phyloP scores from a whole-genome alignment of 2,888 invertebrate species.

The Allophyes oxyacanthae region DNA sequence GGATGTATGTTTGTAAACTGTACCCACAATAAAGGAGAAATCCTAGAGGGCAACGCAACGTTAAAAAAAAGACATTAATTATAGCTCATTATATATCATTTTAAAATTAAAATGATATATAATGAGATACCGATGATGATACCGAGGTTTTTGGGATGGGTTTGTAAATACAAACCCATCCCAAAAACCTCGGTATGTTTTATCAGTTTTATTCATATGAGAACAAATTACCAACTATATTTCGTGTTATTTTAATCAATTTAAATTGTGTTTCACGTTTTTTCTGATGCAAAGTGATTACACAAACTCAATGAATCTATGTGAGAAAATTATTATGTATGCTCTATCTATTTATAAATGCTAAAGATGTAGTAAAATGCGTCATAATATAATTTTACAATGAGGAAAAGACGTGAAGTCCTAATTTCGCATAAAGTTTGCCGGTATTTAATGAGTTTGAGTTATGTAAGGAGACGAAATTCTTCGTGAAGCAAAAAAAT shows the following conservation, averaged over 20 bases:
- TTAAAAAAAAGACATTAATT: no score
- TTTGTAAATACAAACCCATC: no score
- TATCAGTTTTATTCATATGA: no score
- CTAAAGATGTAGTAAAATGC: conserved; percentile 17
- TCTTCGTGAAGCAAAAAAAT: conserved; percentile 2
- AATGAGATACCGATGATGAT: no score
- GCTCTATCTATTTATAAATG: conserved; percentile 34
- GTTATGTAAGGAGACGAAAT: conserved; percentile 20
- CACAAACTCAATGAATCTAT: conserved; percentile 15
- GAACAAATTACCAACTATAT: not conserved
- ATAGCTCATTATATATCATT: no score
- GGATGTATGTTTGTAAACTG: no score
- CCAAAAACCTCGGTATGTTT: no score
- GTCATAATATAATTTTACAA: conserved; percentile 31
- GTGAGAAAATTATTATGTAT: conserved; percentile 23
- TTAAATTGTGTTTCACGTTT: conserved; percentile 1
- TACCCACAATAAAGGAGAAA: no score
- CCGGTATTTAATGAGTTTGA: conserved; percentile 37
- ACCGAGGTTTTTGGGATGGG: no score
- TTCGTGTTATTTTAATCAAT: conserved; percentile 1
- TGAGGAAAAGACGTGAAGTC: conserved; percentile 40
- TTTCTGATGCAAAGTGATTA: conserved; percentile 10
- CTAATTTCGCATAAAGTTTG: conserved; percentile 32
- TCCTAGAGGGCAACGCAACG: no score
- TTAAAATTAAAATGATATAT: no score